Conservation (phyloP, 2,888 invertebrate genomes). For the Drosophila antonietae region DNA sequence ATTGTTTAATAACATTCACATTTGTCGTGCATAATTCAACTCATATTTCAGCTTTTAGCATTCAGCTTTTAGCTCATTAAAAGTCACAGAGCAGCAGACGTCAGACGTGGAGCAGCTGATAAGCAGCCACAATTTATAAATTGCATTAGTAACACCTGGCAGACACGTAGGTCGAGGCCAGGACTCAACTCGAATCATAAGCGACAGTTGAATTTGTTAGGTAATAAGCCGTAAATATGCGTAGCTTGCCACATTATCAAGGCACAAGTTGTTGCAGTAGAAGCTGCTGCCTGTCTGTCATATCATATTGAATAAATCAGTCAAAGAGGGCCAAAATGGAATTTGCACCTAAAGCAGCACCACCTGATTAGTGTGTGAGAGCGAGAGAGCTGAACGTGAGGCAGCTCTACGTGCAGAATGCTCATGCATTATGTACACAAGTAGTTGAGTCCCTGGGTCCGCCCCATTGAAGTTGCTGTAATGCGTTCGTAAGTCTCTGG, state of each 20-base stretch:
- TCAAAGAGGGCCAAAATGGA: constrained; percentile 56
- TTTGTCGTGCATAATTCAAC: constrained; percentile 24
- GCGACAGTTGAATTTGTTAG: constrained; percentile 65
- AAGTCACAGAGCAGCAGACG: constrained; percentile 6
- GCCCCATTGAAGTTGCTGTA: constrained; percentile 47
- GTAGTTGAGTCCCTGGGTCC: constrained; percentile 24
- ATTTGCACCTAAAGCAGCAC: constrained; percentile 64
- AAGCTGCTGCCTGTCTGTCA: constrained; percentile 50
- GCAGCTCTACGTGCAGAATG: constrained; percentile 44
- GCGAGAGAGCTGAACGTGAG: constrained; percentile 34
- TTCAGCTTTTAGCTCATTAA: constrained; percentile 25
- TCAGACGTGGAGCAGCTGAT: constrained; percentile 20
- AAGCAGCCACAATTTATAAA: constrained; percentile 54
- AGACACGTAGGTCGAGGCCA: neutral
- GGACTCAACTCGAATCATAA: constrained; percentile 51
- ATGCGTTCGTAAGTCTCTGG: constrained; percentile 82
- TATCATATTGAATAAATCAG: constrained; percentile 77
- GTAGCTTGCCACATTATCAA: constrained; percentile 52
- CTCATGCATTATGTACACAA: constrained; percentile 57
- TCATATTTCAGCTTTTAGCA: constrained; percentile 22
- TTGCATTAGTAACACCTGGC: constrained; percentile 65
- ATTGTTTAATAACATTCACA: neutral
- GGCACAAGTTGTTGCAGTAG: constrained; percentile 48
- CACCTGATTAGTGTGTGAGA: constrained; percentile 54
- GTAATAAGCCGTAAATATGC: constrained; percentile 58